Base-by-base conservation (phyloP, 1,140 invertebrate species). In the Agraylea sexmaculata region DNA sequence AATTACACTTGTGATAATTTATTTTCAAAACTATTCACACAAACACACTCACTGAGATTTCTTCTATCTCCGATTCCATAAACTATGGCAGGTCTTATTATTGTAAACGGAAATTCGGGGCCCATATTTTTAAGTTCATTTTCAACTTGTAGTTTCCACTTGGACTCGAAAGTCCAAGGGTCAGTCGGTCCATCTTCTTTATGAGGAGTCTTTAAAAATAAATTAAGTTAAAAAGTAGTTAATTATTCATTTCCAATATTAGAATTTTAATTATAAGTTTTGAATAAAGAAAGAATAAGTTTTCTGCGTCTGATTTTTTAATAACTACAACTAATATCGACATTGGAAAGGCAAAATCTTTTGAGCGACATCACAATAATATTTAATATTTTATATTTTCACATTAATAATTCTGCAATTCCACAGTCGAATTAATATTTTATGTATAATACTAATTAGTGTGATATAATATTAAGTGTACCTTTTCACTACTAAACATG, bases 81-180 rank as follows among this genome's bases (percentile, higher is more conserved):
- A 1, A 92, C 83, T 47, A 87, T 76, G 11, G 82, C 86, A 17
- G 88, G 82, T 50, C 90, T 69, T 2, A 93, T 55, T 40, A 93
- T 71, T 3, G 84, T 79, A 59, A 81, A 90, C 40, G 78, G 77
- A n/a, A 92, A 68, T 38, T 71, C 71, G 3, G 60, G 53, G 7
- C 55, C 48, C 40, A 68, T 57, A 15, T 70, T 71, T 49, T 71
- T 68, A 22, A 94, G 57, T 53, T 85, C 75, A 50, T 82, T 69
- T 60, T 94, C 89, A 5, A 88, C 83, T 63, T 82, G 73, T 18
- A 76, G 62, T 66, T 93, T 93, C 67, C 83, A 85, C 51, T 80
- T 79, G 7, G 80, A 83, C 45, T 88, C 70, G 46, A 75, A 73
- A 3, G 86, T 88, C 83, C 86, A 91, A 0, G 87, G 85, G 35